Base-by-base conservation (phyloP, 2,113 vertebrate genomes). In the Phalacrocorax aristotelis region DNA sequence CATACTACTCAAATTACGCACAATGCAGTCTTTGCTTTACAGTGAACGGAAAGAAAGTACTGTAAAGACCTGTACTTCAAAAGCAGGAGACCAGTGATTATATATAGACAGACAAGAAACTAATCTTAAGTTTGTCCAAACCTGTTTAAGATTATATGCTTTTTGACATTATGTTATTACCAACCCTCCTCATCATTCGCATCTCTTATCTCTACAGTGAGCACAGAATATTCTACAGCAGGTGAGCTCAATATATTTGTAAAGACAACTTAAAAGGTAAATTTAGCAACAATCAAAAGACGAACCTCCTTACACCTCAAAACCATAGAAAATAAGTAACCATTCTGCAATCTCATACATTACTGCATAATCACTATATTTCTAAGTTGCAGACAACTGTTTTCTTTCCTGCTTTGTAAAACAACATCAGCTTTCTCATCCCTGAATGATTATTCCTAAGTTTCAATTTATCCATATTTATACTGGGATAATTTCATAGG, bases 381-480 rank as follows among this genome's bases (percentile, higher is more conserved):
- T 78, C 29, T 61, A 40, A 86, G 52, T 23, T 90, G 54, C 60
- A 86, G 64, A 22, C 26, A 94, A 69, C 11, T 51, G 20, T 32
- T 80, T 88, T 72, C 34, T 86, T 85, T 72, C 34, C 66, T 71
- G 22, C 27, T 83, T 13, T 65, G 7, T 49, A 87, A 87, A 88
- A 83, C 54, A 78, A 83, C 27, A 72, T 3, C 29, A 80, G 44
- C 32, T 92, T 85, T 82, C 79, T 88, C 1, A 7, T 65, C 58
- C 34, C 40, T 85, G 52, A 89, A 87, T 36, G 14, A 51, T 54
- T 92, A 54, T 27, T 80, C 27, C 15, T 52, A 57, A 88, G 54
- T 83, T 83, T 95, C 62, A 58, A 51, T 87, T 74, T 60, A 61
- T 68, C 57, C 36, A 34, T 94, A 95, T 85, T 93, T 93, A 82